Evolutionary conservation across 2,888 invertebrate genomes (phyloP).

Genomic region (Monopis laevigella): DNA sequence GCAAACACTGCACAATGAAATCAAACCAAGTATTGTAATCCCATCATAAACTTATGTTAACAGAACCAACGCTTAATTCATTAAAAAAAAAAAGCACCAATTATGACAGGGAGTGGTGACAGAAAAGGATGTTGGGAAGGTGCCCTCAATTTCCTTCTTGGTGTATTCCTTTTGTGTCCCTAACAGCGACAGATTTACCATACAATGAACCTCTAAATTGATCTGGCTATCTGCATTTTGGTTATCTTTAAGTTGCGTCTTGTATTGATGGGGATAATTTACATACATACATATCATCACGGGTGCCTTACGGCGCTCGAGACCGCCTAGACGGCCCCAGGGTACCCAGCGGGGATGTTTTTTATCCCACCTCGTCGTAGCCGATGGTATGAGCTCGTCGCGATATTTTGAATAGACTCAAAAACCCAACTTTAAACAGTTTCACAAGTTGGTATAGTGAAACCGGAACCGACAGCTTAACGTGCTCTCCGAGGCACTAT

Average conservation of each 20-base stretch:
- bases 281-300: constrained; percentile 7
- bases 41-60: not conserved
- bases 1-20: constrained; percentile 1
- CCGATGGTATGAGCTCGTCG: no score
- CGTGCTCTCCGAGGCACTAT: no score
- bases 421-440: no score
- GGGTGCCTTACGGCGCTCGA: no score
- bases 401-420: no score
- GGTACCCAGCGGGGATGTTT: no score
- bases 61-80: not conserved
- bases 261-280: constrained; percentile 9
- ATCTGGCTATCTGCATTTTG: constrained; percentile 18
- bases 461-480: no score
- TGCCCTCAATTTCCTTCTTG: constrained; percentile 32
- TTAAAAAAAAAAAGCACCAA: constrained; percentile 12
- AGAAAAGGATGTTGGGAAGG: constrained; percentile 21
- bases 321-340: no score
- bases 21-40: constrained; percentile 6
- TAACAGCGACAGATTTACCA: constrained; percentile 32
- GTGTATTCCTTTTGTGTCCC: constrained; percentile 27
- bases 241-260: constrained; percentile 11
- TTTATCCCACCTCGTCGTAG: no score
- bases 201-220: constrained; percentile 35
- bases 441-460: no score
- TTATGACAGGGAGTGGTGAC: constrained; percentile 16